Evolutionary conservation across 2,113 vertebrate genomes (phyloP).

Genomic region (Saccopteryx leptura): DNA sequence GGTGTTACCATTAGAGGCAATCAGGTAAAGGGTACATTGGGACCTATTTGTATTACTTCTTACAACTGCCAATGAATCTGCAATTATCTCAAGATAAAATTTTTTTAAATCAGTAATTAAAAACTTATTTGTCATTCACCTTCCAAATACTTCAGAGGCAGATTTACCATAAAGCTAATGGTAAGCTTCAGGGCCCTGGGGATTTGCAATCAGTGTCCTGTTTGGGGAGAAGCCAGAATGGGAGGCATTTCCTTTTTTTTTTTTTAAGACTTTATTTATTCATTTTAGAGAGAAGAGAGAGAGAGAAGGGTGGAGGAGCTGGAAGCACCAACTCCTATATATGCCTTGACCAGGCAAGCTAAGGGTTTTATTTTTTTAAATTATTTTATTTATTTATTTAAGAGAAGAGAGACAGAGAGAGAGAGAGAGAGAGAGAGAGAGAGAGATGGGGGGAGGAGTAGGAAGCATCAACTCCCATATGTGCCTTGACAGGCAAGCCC

Average conservation of each 20-base stretch:
- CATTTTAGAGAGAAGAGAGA: too few species aligned
- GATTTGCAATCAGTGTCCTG: constrained; percentile 22
- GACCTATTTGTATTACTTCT: neutral
- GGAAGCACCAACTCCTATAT: too few species aligned
- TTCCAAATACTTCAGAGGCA: neutral
- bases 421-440: too few species aligned
- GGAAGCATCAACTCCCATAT: too few species aligned
- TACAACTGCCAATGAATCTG: neutral
- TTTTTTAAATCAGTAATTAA: neutral
- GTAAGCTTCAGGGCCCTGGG: neutral
- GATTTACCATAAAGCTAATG: neutral
- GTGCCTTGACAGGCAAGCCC: too few species aligned
- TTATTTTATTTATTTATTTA: too few species aligned
- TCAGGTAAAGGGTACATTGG: neutral
- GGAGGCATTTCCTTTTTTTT: neutral
- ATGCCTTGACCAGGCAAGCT: too few species aligned
- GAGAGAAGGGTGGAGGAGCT: too few species aligned
- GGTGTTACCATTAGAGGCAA: neutral
- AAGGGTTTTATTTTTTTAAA: too few species aligned
- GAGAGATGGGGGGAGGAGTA: too few species aligned
- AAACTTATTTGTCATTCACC: neutral
- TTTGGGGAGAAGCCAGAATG: neutral
- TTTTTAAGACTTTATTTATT: too few species aligned
- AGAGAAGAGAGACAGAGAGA: too few species aligned
- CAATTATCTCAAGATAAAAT: neutral